phyloP scores from a whole-genome alignment of 1,140 invertebrate genomes.

The Cydia strobilella region DNA sequence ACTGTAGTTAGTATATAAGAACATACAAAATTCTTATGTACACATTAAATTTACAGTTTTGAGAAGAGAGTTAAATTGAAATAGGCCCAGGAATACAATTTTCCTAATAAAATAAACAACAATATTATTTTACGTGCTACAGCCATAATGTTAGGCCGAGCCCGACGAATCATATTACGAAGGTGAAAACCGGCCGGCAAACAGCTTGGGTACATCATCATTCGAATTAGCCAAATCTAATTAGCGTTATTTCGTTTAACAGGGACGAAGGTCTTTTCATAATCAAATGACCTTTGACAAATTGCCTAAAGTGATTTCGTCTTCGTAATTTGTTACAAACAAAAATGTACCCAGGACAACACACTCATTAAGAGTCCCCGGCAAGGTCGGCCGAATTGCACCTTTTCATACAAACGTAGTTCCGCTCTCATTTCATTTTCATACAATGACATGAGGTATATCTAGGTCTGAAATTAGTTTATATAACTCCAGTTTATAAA shows the following conservation, averaged over 20 bases:
- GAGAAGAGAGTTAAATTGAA: neutral
- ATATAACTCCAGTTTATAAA: no score
- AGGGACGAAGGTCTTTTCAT: conserved; percentile 24
- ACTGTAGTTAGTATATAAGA: neutral
- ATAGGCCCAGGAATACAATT: neutral
- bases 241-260: conserved; percentile 29
- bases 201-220: conserved; percentile 16
- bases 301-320: conserved; percentile 20
- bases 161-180: neutral
- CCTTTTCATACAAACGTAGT: no score
- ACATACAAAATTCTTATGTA: neutral
- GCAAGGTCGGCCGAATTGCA: no score
- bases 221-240: conserved; percentile 25
- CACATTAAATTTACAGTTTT: no score
- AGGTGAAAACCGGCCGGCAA: neutral
- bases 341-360: conserved; percentile 6
- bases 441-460: no score
- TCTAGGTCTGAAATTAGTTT: no score
- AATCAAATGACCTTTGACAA: conserved; percentile 32
- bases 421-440: no score
- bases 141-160: neutral
- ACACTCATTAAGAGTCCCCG: no score
- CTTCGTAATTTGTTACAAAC: conserved; percentile 28
- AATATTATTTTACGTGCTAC: neutral
- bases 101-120: neutral